A percentile compares a stretch with the other conserved stretches of the same genome.
These are phyloP conservation scores for Sinocyclocheilus rhinocerous DNA, from an alignment of 2,113 vertebrate genomes.

Conservation along the genomic window DNA sequence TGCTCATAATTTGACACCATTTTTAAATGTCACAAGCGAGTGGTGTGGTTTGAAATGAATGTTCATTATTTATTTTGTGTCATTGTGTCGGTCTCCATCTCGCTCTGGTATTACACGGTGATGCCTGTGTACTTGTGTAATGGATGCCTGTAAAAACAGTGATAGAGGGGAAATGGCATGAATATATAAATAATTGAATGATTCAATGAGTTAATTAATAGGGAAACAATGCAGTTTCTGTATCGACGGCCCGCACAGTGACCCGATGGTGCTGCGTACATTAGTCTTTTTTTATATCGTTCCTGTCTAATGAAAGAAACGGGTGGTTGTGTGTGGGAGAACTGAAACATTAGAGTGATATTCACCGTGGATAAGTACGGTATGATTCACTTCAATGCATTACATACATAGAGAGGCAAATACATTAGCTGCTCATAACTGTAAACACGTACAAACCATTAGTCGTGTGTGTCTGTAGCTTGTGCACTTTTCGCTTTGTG, in stretches of 20 bases:
- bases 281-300: neutral
- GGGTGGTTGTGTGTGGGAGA: neutral
- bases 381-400: neutral
- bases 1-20: constrained; percentile 69
- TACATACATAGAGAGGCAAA: neutral
- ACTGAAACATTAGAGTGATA: constrained; percentile 16
- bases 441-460: constrained; percentile 27
- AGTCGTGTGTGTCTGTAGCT: neutral
- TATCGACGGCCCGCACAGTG: neutral
- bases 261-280: too few species aligned
- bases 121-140: neutral
- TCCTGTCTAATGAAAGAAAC: constrained; percentile 19
- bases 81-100: neutral
- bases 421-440: constrained; percentile 15
- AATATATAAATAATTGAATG: constrained; percentile 26
- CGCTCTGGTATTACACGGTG: neutral
- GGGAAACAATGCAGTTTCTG: neutral
- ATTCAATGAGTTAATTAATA: constrained; percentile 16
- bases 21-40: constrained; percentile 71
- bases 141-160: constrained; percentile 10
- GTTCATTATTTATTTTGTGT: constrained; percentile 56
- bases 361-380: constrained; percentile 21
- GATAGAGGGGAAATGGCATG: constrained; percentile 13
- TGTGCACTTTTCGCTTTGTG: neutral
- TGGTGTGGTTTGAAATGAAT: constrained; percentile 63